Evolutionary conservation across 2,113 vertebrate species (phyloP), one percentile per base, ranked within the genome.

Genomic region (Morone saxatilis): DNA sequence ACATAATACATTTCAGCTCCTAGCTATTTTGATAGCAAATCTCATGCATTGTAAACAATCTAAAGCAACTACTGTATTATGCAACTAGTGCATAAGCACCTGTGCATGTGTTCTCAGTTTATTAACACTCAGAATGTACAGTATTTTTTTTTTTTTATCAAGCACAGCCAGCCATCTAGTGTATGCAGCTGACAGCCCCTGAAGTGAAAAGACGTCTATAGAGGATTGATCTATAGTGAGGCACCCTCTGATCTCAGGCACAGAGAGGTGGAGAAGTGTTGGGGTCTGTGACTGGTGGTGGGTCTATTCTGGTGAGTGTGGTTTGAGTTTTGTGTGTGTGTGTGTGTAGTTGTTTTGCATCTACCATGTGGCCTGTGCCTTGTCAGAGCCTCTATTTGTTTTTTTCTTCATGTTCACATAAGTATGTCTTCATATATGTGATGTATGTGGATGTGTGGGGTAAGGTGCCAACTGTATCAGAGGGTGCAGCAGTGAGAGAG

Each of bases 121-220:
- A 65, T 78, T 61, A 45, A 60, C 16, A 51, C 56, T 70, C 40
- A 5, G 43, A 31, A 51, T 31, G 69, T 63, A 67, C 53, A 69
- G 5, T 38, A 22, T 62, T 19, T 72, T 63, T 31, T 31, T 31
- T 62, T 19, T 72, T 77, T 22, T 63, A 50, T 43, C 25, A 76
- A 40, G 51, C 60, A 79, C 60, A 81, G 76, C 61, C 72, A 86
- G 80, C 59, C 73, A 80, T 59, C 8, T 48, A 41, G 56, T 50
- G 62, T 50, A 76, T 74, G 69, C 71, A 72, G 45, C 72, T 81
- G 83, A 85, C 61, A 71, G 72, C 57, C 78, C 89, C 92, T 89
- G 89, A 84, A 95, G 94, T 95, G 95, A 95, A 96, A 96, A 95
- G 92, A 95, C 92, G 76, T 95, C 95, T 95, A 95, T 95, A 95